Evolutionary conservation across 2,113 vertebrate genomes (phyloP).

Genomic region (Caranx ignobilis): DNA sequence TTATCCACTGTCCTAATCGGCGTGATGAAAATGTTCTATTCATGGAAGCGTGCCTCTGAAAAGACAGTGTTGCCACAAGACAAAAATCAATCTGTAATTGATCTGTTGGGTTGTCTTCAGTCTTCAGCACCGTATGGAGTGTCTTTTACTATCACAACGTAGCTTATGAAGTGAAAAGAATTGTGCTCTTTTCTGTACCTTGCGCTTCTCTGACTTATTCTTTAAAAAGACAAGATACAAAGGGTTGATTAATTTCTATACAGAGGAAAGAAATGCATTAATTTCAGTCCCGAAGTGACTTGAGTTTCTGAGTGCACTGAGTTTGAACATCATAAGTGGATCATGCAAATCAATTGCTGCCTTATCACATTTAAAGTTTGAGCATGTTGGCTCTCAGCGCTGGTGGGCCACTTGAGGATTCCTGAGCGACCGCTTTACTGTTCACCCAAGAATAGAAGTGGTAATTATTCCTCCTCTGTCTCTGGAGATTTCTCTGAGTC

Average conservation of each 20-base stretch:
- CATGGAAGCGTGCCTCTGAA: conserved; percentile 21
- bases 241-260: conserved; percentile 4
- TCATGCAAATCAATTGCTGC: conserved; percentile 58
- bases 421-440: conserved; percentile 45
- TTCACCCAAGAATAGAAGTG: conserved; percentile 59
- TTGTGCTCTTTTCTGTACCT: background rate
- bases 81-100: conserved; percentile 18
- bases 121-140: background rate
- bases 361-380: conserved; percentile 51
- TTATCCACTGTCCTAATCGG: conserved; percentile 40
- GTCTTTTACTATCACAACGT: background rate
- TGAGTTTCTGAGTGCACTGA: conserved; percentile 5
- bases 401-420: conserved; percentile 60
- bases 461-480: conserved; percentile 64
- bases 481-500: conserved; percentile 54
- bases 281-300: conserved; percentile 14
- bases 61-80: conserved; percentile 8
- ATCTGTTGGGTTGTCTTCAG: background rate
- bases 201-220: background rate
- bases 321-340: conserved; percentile 47
- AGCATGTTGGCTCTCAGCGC: conserved; percentile 44
- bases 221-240: background rate
- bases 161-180: background rate
- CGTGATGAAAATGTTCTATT: conserved; percentile 56
- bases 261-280: conserved; percentile 7